phyloP scores from a whole-genome alignment of 2,113 vertebrate genomes.

The Albula glossodonta region DNA sequence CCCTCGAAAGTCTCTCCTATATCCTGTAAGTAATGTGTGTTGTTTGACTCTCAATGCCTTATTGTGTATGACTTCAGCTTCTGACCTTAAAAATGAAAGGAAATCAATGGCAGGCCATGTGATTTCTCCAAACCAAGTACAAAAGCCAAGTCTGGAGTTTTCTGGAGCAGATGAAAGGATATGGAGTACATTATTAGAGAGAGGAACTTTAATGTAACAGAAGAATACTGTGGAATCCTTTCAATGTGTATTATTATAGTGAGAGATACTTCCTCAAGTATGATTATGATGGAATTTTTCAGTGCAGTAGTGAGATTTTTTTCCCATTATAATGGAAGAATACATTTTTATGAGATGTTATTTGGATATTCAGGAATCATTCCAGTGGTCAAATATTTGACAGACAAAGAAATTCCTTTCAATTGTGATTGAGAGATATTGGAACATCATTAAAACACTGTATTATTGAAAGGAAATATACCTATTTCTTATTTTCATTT shows the following conservation, averaged over 20 bases:
- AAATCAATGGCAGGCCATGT: slow-evolving; percentile 66
- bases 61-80: slow-evolving; percentile 71
- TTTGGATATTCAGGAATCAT: neutral
- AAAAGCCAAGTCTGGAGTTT: slow-evolving; percentile 51
- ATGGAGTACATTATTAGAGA: slow-evolving; percentile 33
- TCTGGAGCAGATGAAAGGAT: slow-evolving; percentile 23
- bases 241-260: neutral
- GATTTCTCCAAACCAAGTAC: slow-evolving; percentile 61
- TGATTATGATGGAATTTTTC: neutral
- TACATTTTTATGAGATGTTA: neutral
- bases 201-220: slow-evolving; percentile 4
- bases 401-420: neutral
- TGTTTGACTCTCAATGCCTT: slow-evolving; percentile 61
- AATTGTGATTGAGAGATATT: neutral
- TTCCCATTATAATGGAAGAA: neutral
- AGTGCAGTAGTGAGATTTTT: neutral
- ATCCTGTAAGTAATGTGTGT: slow-evolving; percentile 61
- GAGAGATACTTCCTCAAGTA: neutral
- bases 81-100: slow-evolving; percentile 73
- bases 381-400: neutral
- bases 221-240: neutral
- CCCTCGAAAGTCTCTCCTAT: slow-evolving; percentile 12
- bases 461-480: neutral
- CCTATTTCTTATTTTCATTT: neutral
- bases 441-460: neutral